Conservation (phyloP, 2,113 vertebrate genomes). For the Ceyx cyanopectus region DNA sequence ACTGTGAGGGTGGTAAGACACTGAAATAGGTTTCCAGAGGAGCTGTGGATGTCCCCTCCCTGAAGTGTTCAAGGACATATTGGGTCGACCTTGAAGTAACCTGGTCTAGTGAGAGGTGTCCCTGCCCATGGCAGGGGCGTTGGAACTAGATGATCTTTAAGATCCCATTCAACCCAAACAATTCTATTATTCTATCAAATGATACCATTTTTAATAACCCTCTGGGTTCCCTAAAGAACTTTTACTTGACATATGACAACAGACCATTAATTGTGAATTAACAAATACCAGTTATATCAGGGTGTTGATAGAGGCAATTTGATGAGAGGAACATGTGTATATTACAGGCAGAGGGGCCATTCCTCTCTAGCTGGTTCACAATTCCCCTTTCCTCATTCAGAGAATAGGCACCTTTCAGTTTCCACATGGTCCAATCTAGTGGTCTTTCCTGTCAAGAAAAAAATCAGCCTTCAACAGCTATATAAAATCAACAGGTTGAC, state of each 20-base stretch:
- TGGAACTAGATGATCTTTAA: not conserved
- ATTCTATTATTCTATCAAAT: not conserved
- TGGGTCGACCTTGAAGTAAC: not conserved
- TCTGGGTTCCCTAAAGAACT: not conserved
- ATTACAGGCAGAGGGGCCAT: not conserved
- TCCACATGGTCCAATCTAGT: too few species aligned
- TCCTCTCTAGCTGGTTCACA: not conserved
- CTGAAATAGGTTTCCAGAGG: not conserved
- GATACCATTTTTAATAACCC: not conserved
- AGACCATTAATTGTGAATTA: not conserved
- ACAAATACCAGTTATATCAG: not conserved
- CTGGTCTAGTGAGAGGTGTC: not conserved
- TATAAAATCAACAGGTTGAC: not conserved
- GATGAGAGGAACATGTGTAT: not conserved
- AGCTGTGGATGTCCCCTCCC: not conserved
- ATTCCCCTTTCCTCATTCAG: not conserved
- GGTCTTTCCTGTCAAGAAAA: not conserved
- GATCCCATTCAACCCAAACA: not conserved
- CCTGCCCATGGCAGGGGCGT: not conserved
- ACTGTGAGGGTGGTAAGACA: not conserved
- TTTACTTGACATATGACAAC: not conserved
- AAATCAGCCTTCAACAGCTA: not conserved
- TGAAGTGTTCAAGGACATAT: not conserved
- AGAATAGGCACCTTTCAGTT: not conserved
- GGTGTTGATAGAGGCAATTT: not conserved